These are phyloP conservation scores for Drosophila trapezifrons DNA, from an alignment of 1,140 invertebrate species.

Conservation along the genomic window DNA sequence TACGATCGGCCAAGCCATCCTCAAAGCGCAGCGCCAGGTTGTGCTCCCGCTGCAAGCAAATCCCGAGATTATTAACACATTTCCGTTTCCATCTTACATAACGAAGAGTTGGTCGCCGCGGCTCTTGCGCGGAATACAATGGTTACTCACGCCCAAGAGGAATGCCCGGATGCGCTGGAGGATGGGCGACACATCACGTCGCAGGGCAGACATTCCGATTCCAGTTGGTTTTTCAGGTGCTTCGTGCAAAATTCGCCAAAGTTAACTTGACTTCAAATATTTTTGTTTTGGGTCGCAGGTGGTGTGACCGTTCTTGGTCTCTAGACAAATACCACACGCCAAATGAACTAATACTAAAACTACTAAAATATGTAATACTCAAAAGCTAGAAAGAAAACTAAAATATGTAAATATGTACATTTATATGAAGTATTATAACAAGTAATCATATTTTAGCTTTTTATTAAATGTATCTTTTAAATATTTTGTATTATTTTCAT, in stretches of 20 bases:
- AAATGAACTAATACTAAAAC: neutral
- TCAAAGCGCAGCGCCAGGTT: conserved; percentile 88
- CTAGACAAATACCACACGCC: neutral
- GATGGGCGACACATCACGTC: conserved; percentile 86
- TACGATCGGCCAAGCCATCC: conserved; percentile 87
- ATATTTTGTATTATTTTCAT: too few relatives aligned
- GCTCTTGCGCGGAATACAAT: too few relatives aligned
- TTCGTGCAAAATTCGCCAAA: conserved; percentile 10
- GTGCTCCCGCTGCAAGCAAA: conserved; percentile 85
- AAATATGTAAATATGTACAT: too few relatives aligned
- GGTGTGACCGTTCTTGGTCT: neutral
- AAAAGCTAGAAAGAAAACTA: too few relatives aligned
- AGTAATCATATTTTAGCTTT: too few relatives aligned
- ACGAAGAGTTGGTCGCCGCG: conserved; percentile 6
- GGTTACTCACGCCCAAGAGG: conserved; percentile 86
- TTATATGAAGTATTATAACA: too few relatives aligned
- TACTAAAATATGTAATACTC: too few relatives aligned
- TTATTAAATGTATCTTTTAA: too few relatives aligned
- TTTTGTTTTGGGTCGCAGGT: conserved; percentile 2
- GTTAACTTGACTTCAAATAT: conserved; percentile 10
- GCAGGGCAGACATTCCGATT: conserved; percentile 60
- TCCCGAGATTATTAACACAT: conserved; percentile 1
- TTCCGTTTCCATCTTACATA: conserved; percentile 61
- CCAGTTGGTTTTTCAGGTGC: neutral
- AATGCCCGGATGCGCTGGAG: conserved; percentile 86